Conservation (phyloP, 2,113 vertebrate genomes). For the Pseudorectes ferrugineus region DNA sequence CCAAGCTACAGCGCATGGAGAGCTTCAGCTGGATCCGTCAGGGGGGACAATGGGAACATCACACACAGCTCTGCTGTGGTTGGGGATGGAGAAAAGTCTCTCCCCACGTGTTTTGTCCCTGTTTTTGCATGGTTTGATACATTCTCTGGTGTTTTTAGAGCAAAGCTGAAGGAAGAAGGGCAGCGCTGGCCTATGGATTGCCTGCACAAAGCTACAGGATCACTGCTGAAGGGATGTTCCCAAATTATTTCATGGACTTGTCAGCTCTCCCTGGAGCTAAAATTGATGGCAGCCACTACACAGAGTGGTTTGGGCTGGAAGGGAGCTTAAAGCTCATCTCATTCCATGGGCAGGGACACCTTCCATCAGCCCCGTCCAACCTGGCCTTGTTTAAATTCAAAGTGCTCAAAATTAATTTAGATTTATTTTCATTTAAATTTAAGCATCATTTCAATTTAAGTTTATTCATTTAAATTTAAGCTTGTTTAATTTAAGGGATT, state of each 20-base stretch:
- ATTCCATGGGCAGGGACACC: not conserved
- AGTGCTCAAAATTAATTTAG: not conserved
- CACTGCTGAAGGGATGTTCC: not conserved
- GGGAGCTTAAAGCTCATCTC: not conserved
- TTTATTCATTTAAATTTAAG: not conserved
- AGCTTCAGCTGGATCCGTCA: too few species aligned
- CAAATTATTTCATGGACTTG: not conserved
- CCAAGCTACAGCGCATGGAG: not conserved
- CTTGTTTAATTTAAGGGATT: not conserved
- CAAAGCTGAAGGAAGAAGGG: not conserved
- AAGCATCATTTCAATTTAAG: not conserved
- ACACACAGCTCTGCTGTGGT: not conserved
- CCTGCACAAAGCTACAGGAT: not conserved
- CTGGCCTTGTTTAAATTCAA: not conserved
- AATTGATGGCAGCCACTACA: not conserved
- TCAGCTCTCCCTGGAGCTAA: not conserved
- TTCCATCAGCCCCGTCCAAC: fast-evolving
- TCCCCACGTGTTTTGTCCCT: fast-evolving
- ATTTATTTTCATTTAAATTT: not conserved
- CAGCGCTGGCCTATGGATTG: not conserved
- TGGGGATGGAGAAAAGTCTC: not conserved
- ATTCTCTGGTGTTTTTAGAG: not conserved
- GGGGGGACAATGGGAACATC: not conserved
- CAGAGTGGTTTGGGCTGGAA: not conserved
- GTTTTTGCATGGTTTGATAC: not conserved